Evolutionary conservation across 2,888 invertebrate species (phyloP).

Genomic region (Calameuta filiformis): DNA sequence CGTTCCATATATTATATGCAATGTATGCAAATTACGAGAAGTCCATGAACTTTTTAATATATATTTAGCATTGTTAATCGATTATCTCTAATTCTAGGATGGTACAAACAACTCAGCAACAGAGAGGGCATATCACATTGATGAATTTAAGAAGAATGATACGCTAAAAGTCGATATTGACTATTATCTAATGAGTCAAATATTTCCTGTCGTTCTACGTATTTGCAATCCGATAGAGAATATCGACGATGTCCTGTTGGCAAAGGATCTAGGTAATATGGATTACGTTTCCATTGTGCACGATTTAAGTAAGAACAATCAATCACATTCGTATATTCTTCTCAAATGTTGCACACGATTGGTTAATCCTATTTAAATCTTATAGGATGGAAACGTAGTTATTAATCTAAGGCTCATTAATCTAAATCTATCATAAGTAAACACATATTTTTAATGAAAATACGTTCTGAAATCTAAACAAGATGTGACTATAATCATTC

Average conservation of each 20-base stretch:
- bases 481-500: no score
- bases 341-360: no score
- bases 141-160: conserved; percentile 83
- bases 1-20: conserved; percentile 94
- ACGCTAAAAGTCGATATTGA: conserved; percentile 81
- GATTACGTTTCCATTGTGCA: conserved; percentile 46
- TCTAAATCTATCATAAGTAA: no score
- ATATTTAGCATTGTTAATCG: not conserved
- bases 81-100: conserved; percentile 67
- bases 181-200: conserved; percentile 95
- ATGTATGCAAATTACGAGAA: conserved; percentile 60
- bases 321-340: no score
- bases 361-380: not conserved
- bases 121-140: conserved; percentile 94
- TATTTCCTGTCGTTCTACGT: conserved; percentile 95
- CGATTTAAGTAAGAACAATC: conserved; percentile 54
- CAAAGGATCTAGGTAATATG: conserved; percentile 86
- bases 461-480: not conserved
- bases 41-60: not conserved
- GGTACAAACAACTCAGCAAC: conserved; percentile 82
- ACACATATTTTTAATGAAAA: no score
- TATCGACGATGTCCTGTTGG: conserved; percentile 89
- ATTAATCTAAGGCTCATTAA: no score
- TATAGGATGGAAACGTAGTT: not conserved
- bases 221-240: conserved; percentile 97